Evolutionary conservation across 2,888 invertebrate species (phyloP), one percentile per base, ranked within the genome.

Genomic region (Nomada fucata): DNA sequence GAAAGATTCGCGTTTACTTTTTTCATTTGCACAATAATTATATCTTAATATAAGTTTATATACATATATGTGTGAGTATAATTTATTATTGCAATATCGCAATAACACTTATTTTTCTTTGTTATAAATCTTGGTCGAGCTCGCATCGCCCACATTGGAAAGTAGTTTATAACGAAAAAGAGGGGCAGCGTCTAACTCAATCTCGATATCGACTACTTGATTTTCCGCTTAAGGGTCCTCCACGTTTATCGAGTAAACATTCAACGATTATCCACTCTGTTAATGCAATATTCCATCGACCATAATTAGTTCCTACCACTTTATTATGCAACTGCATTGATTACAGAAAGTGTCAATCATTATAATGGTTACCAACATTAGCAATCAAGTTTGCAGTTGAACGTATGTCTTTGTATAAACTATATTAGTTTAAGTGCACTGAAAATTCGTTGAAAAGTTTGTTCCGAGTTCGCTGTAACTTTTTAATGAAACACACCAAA

Each of bases 131-230:
- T 13, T 2, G 2, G 29, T 2, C n/a, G 20, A 44, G 29, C 53
- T 44, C 53, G 10, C 20, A 18, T 50, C 23, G 18, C 13, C 36
- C 36, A n/a, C 23, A n/a, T 2, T 7, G 44, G n/a, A n/a, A 60
- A 69, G 59, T 70, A 59, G 50, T 42, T 74, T 15, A 5, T 10
- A 2, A 10, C n/a, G 36, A 59, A 42, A 44, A 52, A 23, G 18
- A 10, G 18, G 13, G 29, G 11, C 1, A 23, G 13, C n/a, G 29
- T 13, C 18, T 55, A 44, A 20, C 36, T 42, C 26, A 70, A 69
- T 71, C 44, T 63, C 55, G 36, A 76, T 44, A 55, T 36, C 53
- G 53, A 63, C 71, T 71, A 76, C 53, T 76, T 42, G 60, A 75
- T 70, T 60, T 70, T 2, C 18, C 26, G 26, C 61, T 70, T 10